These are phyloP conservation scores for Salvelinus sp. DNA, from an alignment of 2,113 vertebrate genomes.

Conservation along the genomic window DNA sequence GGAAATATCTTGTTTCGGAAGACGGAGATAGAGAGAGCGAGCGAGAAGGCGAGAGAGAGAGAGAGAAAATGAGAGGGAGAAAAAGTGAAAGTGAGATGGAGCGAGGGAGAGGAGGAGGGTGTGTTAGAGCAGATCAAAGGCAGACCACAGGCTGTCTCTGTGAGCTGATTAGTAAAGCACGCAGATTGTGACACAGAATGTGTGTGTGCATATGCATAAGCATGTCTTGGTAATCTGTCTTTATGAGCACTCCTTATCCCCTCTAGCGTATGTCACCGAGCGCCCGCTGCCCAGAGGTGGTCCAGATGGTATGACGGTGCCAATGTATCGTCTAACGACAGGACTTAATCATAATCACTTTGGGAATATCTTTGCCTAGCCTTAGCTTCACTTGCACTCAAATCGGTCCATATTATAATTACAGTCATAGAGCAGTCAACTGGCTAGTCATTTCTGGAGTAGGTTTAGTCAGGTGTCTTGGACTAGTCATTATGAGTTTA, in stretches of 20 bases:
- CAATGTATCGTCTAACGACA: no score
- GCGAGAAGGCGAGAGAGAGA: constrained; percentile 19
- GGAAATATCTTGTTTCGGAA: constrained; percentile 6
- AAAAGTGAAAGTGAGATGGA: constrained; percentile 17
- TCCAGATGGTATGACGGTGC: neutral
- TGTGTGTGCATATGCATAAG: constrained; percentile 1
- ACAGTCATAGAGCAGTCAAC: no score
- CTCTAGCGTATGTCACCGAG: neutral
- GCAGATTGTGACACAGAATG: constrained; percentile 15
- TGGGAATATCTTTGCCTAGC: no score
- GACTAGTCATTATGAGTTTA: no score
- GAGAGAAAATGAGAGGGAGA: neutral
- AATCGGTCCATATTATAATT: no score
- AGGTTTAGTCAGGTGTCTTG: no score
- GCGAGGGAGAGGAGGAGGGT: neutral
- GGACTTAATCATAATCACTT: no score
- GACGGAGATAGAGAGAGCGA: no score
- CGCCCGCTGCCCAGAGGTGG: neutral
- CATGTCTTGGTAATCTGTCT: neutral
- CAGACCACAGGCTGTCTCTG: neutral
- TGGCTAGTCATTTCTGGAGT: no score
- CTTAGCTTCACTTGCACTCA: no score
- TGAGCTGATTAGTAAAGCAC: constrained; percentile 44
- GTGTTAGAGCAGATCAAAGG: constrained; percentile 39
- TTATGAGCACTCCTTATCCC: neutral